phyloP scores from a whole-genome alignment of 2,888 invertebrate species.

The Leucoptera coffeella region DNA sequence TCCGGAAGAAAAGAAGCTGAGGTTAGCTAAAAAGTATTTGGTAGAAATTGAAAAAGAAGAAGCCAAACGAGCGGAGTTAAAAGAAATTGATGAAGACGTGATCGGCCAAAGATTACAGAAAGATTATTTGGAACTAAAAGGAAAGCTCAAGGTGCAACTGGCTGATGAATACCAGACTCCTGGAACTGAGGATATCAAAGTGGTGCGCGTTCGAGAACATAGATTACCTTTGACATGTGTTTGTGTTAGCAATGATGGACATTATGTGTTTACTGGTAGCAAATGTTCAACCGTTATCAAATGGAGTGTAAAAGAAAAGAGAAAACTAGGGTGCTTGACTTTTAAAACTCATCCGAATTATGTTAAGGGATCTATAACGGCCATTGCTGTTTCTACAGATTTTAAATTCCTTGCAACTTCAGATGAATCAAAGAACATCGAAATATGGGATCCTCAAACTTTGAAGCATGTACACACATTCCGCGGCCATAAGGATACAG shows the following conservation, averaged over 20 bases:
- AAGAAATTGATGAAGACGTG: constrained; percentile 57
- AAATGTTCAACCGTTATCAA: constrained; percentile 86
- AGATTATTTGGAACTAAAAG: constrained; percentile 82
- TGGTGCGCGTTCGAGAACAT: constrained; percentile 72
- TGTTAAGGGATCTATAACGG: constrained; percentile 49
- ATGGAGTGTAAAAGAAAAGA: constrained; percentile 66
- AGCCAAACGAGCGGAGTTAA: constrained; percentile 58
- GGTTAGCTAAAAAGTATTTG: constrained; percentile 85
- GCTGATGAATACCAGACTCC: constrained; percentile 53
- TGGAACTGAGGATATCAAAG: constrained; percentile 22
- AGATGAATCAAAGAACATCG: constrained; percentile 56
- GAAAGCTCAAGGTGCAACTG: constrained; percentile 68
- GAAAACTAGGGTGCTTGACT: constrained; percentile 52
- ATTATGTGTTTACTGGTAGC: constrained; percentile 72
- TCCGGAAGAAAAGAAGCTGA: constrained; percentile 82
- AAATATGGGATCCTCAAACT: constrained; percentile 77
- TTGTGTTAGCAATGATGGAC: constrained; percentile 67
- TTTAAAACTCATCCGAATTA: constrained; percentile 32
- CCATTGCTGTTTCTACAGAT: constrained; percentile 72
- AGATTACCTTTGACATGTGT: constrained; percentile 73
- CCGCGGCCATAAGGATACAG: constrained; percentile 66
- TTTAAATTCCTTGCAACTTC: constrained; percentile 69
- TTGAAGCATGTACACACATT: constrained; percentile 74
- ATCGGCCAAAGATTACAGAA: constrained; percentile 73
- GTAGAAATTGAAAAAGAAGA: constrained; percentile 82